Conservation (phyloP, 2,888 invertebrate species). For the Dione vanillae region DNA sequence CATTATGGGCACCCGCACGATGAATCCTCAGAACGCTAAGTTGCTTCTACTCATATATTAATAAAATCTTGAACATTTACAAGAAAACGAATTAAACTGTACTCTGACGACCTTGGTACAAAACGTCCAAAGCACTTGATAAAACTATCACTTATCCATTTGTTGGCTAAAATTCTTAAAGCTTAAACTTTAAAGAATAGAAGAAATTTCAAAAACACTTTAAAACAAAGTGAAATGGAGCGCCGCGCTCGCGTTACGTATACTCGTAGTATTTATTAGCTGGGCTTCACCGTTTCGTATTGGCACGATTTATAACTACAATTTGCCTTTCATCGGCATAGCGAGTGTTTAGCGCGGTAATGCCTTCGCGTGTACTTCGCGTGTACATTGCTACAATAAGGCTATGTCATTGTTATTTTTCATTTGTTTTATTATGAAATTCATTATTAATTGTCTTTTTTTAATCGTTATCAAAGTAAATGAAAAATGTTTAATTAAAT, state of each 20-base stretch:
- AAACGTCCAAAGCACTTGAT: too few relatives aligned
- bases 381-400: conserved; percentile 23
- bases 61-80: too few relatives aligned
- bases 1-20: too few relatives aligned
- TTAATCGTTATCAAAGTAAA: too few relatives aligned
- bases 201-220: background rate
- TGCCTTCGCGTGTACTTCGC: background rate
- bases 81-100: too few relatives aligned
- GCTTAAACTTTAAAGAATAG: background rate
- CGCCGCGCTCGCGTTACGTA: conserved; percentile 27
- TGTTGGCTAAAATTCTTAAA: background rate
- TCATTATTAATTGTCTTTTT: too few relatives aligned
- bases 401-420: conserved; percentile 20
- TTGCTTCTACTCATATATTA: too few relatives aligned
- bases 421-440: background rate
- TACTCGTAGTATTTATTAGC: conserved; percentile 15
- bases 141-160: background rate
- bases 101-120: too few relatives aligned
- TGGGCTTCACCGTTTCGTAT: conserved; percentile 28
- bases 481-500: too few relatives aligned
- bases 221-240: conserved; percentile 22
- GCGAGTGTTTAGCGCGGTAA: conserved; percentile 25
- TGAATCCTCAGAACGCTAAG: too few relatives aligned
- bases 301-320: conserved; percentile 40
- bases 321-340: conserved; percentile 42